Evolutionary conservation across 2,113 vertebrate genomes (phyloP).

Genomic region (Muntiacus muntjak): DNA sequence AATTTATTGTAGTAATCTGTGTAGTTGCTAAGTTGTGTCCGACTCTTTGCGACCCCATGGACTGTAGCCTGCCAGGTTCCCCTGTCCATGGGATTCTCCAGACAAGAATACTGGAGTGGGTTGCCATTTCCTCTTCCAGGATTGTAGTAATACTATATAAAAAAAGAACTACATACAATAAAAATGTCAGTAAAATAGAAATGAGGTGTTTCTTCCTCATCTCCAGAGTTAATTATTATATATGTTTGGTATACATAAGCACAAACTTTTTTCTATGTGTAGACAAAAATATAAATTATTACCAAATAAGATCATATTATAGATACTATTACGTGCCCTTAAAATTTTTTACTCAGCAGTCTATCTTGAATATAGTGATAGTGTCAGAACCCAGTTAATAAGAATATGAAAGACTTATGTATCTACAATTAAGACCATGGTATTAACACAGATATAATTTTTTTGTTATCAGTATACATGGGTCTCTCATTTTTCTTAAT

Average conservation of each 20-base stretch:
- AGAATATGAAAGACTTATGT: neutral
- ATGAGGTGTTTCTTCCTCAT: constrained; percentile 28
- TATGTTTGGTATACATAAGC: neutral
- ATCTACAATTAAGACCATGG: neutral
- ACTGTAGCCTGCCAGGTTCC: neutral
- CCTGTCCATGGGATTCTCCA: neutral
- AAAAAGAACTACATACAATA: neutral
- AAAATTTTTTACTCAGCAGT: neutral
- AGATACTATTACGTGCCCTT: constrained; percentile 21
- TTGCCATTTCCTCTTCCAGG: neutral
- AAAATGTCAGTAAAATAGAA: constrained; percentile 27
- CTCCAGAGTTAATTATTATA: neutral
- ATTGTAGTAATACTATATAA: neutral
- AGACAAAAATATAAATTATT: constrained; percentile 2
- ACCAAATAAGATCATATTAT: constrained; percentile 20
- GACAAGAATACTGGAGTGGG: neutral
- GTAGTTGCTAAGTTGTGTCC: neutral
- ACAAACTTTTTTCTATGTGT: neutral
- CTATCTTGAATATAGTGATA: neutral
- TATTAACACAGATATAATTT: neutral
- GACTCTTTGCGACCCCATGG: neutral
- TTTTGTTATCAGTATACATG: neutral
- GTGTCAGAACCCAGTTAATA: neutral
- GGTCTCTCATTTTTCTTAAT: neutral
- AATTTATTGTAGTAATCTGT: neutral